Evolutionary conservation across 2,888 invertebrate genomes (phyloP), one percentile per base, ranked within the genome.

Genomic region (Anthophora plumipes): DNA sequence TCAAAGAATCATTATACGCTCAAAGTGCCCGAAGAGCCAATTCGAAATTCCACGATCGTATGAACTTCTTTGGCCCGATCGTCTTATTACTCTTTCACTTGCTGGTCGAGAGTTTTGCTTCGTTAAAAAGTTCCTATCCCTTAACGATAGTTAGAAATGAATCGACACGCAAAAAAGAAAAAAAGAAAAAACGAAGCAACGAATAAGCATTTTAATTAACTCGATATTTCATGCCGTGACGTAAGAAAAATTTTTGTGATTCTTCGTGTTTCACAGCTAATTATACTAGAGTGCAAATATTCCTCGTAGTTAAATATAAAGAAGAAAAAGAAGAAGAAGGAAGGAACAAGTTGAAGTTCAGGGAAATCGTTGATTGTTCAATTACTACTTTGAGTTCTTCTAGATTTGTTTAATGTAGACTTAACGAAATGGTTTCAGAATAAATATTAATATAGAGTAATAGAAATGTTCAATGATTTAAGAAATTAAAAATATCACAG

Each of bases 1-100:
- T 50, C 43, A 64, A 77, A 52, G 78, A 77, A 67, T 59, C 59
- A 20, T 79, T 70, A 59, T 4, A 57, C 57, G 69, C 43, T 50
- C 46, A 39, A 31, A 46, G 22, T 1, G 11, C 7, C 0, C n/a
- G 39, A 25, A 68, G 48, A 43, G 67, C 68, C 55, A 68, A 77
- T 77, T 76, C 48, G 17, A 50, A 61, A 48, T 76, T 63, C 37
- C 39, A 31, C 17, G 11, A 41, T 77, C 46, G 22, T 17, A 48
- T 1, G 31, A 37, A 14, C 2, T 37, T 22, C 3, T 20, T 48
- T 20, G 9, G n/a, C 31, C 0, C 37, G 14, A 25, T 6, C 4
- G 25, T 60, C 46, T n/a, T 64, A n/a, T 59, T 50, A 64, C 43
- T 12, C 12, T 52, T 50, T 31, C 31, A 17, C 17, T 14, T 43